Conservation (phyloP, 2,113 vertebrate species). For the Ahaetulla prasina region DNA sequence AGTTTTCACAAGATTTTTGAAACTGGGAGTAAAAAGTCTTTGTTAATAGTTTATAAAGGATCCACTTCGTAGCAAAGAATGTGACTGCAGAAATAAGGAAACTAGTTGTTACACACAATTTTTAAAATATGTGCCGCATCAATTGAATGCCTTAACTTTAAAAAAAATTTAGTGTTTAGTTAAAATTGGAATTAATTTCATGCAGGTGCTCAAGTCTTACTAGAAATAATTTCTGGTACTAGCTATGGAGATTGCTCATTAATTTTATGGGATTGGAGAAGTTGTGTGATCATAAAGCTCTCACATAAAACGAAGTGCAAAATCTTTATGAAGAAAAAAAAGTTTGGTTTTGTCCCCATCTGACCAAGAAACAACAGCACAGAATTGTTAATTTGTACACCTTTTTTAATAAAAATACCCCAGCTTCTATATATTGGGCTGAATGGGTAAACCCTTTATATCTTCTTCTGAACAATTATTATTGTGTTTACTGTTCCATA, state of each 20-base stretch:
- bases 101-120: background rate
- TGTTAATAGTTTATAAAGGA: background rate
- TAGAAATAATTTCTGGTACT: slow-evolving; percentile 49
- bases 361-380: background rate
- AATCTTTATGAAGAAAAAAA: slow-evolving; percentile 34
- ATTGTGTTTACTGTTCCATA: slow-evolving; percentile 48
- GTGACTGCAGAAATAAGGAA: background rate
- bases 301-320: slow-evolving; percentile 3
- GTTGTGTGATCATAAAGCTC: slow-evolving; percentile 36
- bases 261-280: slow-evolving; percentile 52
- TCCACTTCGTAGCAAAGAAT: background rate
- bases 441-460: slow-evolving; percentile 63
- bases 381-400: no score
- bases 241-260: slow-evolving; percentile 54
- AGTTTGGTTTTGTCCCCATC: background rate
- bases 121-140: background rate
- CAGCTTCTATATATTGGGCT: background rate
- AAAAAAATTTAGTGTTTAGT: background rate
- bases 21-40: background rate
- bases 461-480: slow-evolving; percentile 58
- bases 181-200: slow-evolving; percentile 38
- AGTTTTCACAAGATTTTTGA: background rate
- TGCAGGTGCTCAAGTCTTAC: background rate
- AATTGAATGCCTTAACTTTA: background rate
- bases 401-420: no score